A percentile compares a stretch with the other conserved stretches of the same genome.
Evolutionary conservation across 2,113 vertebrate genomes (phyloP).

Genomic region (Pteruthius melanotis): DNA sequence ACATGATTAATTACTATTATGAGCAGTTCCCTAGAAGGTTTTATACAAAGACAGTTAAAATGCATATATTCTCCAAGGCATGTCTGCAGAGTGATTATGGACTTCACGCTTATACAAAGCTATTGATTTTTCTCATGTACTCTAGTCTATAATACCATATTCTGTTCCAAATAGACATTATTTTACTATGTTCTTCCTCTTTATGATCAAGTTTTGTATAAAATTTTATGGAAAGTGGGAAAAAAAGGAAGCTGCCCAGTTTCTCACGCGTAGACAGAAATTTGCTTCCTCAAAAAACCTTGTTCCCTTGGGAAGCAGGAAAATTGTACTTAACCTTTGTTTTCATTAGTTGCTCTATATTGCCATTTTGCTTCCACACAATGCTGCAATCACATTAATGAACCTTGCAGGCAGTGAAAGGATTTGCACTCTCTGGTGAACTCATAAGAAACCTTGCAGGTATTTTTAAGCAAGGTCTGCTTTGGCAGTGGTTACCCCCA

Average conservation of each 20-base stretch:
- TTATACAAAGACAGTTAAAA: slow-evolving; percentile 48
- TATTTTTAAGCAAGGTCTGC: not conserved
- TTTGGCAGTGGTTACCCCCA: not conserved
- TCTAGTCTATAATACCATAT: not conserved
- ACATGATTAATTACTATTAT: slow-evolving; percentile 60
- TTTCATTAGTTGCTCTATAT: not conserved
- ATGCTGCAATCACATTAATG: not conserved
- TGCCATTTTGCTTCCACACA: not conserved
- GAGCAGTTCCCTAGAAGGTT: slow-evolving; percentile 22
- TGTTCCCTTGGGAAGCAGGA: not conserved
- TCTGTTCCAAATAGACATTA: not conserved
- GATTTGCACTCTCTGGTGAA: not conserved
- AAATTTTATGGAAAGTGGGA: not conserved
- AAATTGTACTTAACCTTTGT: slow-evolving; percentile 16
- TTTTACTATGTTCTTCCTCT: not conserved
- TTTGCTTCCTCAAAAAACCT: not conserved
- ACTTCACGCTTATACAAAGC: slow-evolving; percentile 33
- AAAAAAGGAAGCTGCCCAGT: not conserved
- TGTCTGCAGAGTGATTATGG: slow-evolving; percentile 29
- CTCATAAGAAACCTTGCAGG: not conserved
- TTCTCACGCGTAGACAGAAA: not conserved
- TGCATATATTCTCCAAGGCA: slow-evolving; percentile 48
- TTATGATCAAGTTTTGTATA: not conserved
- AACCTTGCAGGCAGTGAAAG: not conserved
- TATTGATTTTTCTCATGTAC: slow-evolving; percentile 57